Evolutionary conservation across 2,888 invertebrate species (phyloP).

Genomic region (Tiliacea aurago): DNA sequence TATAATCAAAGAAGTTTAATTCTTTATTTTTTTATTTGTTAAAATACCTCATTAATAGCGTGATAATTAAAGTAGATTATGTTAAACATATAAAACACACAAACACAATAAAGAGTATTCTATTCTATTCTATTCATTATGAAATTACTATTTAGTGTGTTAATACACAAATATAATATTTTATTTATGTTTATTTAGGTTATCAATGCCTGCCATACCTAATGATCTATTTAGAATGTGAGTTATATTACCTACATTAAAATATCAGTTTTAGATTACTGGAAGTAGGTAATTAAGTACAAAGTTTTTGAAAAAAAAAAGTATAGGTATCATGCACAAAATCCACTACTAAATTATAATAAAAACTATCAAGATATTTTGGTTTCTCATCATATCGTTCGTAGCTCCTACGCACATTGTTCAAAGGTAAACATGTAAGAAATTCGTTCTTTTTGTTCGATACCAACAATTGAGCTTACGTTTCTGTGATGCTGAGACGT

Average conservation of each 20-base stretch:
- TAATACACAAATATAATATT: constrained; percentile 15
- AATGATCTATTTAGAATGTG: constrained; percentile 7
- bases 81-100: constrained; percentile 10
- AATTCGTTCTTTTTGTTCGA: constrained; percentile 81
- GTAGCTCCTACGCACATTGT: constrained; percentile 83
- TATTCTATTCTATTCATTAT: too few species aligned
- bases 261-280: background rate
- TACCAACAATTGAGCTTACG: constrained; percentile 76
- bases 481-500: constrained; percentile 74
- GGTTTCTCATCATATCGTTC: constrained; percentile 66
- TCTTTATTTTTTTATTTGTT: constrained; percentile 23
- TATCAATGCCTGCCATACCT: constrained; percentile 1
- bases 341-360: background rate
- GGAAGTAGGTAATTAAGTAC: too few species aligned
- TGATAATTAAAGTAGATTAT: constrained; percentile 44
- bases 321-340: background rate
- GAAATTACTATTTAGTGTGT: constrained; percentile 14
- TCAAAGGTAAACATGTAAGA: constrained; percentile 84
- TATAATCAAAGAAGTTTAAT: constrained; percentile 5
- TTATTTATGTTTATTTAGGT: background rate
- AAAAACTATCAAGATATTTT: constrained; percentile 73
- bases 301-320: background rate
- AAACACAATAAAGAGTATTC: too few species aligned
- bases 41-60: constrained; percentile 10
- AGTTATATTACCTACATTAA: background rate